Conservation (phyloP, 2,113 vertebrate species). For the Nyctereutes procyonoides region DNA sequence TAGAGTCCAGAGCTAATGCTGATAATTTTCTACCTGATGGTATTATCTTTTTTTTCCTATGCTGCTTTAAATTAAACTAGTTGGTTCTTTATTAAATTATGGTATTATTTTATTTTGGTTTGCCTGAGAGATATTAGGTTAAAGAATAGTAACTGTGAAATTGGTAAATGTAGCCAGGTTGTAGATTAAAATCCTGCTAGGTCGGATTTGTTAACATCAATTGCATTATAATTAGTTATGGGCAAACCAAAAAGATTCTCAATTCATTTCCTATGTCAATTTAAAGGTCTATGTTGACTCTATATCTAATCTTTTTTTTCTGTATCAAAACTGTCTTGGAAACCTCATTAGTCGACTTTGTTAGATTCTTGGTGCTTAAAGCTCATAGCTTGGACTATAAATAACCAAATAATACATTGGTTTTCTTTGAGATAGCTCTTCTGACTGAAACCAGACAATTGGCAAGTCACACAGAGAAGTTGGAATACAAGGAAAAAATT, state of each 20-base stretch:
- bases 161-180: constrained; percentile 78
- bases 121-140: constrained; percentile 81
- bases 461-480: background rate
- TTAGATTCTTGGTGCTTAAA: background rate
- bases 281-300: background rate
- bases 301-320: background rate
- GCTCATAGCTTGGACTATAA: background rate
- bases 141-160: constrained; percentile 83
- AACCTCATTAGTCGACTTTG: background rate
- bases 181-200: constrained; percentile 81
- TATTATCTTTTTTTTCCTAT: background rate
- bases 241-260: constrained; percentile 77
- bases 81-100: constrained; percentile 76
- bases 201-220: constrained; percentile 81
- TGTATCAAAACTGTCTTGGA: background rate
- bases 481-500: background rate
- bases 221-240: constrained; percentile 78
- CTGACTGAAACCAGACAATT: constrained; percentile 30
- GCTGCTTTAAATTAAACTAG: constrained; percentile 59
- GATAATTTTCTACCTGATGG: constrained; percentile 13
- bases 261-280: constrained; percentile 63
- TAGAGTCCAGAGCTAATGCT: background rate
- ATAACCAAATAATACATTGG: background rate
- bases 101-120: constrained; percentile 85
- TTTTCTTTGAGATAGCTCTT: background rate